Base-by-base conservation (phyloP, 2,888 invertebrate genomes). In the Nomada goodeniana region DNA sequence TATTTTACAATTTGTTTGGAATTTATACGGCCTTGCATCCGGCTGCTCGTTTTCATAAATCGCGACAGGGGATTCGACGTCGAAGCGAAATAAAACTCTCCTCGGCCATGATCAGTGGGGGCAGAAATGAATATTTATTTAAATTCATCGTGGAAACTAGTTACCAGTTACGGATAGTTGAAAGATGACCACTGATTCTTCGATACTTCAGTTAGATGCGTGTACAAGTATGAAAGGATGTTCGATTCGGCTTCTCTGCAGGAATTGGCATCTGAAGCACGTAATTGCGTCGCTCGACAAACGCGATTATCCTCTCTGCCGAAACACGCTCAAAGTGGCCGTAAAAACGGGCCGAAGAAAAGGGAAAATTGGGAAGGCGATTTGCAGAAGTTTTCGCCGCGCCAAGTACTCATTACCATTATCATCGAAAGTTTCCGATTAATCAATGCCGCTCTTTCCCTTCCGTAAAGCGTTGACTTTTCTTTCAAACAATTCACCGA, bases 391-490 rank as follows among this genome's bases (percentile, higher is more conserved):
- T 84, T 76, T 61, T n/a, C 65, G 47, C 15, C 47, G 36, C 10
- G 26, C 44, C 65, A 50, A 50, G 44, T 18, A 68, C 74, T 79
- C 76, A 63, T 85, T 85, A 85, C 74, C 85, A 85, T 85, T 83
- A 67, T 76, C 70, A 72, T 77, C 80, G 76, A 76, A 77, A 73
- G 64, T 73, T 85, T 80, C 53, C 72, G 69, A 80, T 69, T 72
- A 80, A 85, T 83, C 80, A 26, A 67, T 75, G 64, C 71, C 59
- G 42, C 53, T 26, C 53, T 61, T 23, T n/a, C 64, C 52, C 4
- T 23, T 29, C 50, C 18, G 18, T 44, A 7, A 72, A 61, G 59
- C 10, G 2, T 10, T 1, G 42, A 63, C n/a, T 57, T 72, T 44
- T 2, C 64, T 47, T 20, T 20, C n/a, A 2, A 29, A 64, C 42